Evolutionary conservation across 30 jellyfish, hydroid and myxozoan species (phyloP).

Genomic region (Mastigias papua): DNA sequence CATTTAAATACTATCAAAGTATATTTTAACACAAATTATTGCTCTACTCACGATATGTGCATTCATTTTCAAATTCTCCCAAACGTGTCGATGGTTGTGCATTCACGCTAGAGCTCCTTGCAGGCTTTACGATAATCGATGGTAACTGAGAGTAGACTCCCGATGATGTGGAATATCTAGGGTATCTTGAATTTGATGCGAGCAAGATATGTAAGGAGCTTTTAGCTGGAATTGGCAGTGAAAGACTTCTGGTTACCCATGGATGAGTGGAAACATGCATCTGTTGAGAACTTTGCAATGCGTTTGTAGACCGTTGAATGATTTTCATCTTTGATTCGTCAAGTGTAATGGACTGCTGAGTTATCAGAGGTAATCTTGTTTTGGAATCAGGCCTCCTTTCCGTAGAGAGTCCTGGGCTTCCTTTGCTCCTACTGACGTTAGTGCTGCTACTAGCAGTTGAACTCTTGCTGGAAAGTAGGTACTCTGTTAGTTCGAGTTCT

Average conservation of each 20-base stretch:
- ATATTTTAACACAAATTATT: too few species aligned
- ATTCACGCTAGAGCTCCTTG: neutral
- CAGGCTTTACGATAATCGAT: neutral
- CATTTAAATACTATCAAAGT: too few species aligned
- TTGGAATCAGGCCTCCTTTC: neutral
- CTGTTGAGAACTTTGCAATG: neutral
- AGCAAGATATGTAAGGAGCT: neutral
- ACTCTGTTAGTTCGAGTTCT: neutral
- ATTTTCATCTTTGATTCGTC: neutral
- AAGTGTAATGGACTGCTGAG: neutral
- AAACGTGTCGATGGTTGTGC: neutral
- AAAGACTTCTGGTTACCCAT: neutral
- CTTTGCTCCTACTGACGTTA: too few species aligned
- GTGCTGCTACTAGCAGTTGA: too few species aligned
- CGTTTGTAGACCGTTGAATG: neutral
- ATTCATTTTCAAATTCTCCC: neutral
- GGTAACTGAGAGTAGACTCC: neutral
- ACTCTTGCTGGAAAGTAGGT: too few species aligned
- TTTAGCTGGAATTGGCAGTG: neutral
- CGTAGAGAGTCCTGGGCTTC: too few species aligned
- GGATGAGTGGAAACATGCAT: neutral
- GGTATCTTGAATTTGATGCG: neutral
- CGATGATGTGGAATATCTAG: neutral
- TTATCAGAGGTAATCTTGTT: neutral
- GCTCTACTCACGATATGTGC: constrained; percentile 49